These are phyloP conservation scores for Silvanus unidentatus DNA, from an alignment of 2,888 invertebrate species.

Conservation along the genomic window DNA sequence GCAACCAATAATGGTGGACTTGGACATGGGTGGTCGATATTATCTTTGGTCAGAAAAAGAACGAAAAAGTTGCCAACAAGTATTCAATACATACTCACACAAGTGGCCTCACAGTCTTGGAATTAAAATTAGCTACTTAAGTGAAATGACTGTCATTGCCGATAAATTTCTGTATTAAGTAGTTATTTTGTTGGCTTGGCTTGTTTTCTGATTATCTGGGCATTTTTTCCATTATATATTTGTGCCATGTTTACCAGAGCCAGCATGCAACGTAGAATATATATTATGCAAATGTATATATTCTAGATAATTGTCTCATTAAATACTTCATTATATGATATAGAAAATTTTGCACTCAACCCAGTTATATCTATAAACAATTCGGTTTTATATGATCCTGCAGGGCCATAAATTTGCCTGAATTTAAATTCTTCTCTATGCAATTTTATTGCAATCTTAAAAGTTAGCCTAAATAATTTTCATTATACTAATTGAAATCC, in stretches of 20 bases:
- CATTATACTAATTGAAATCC: too few relatives aligned
- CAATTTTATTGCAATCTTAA: too few relatives aligned
- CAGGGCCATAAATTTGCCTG: too few relatives aligned
- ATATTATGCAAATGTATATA: neutral
- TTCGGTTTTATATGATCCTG: too few relatives aligned
- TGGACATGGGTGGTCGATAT: slow-evolving; percentile 26
- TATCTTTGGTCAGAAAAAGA: slow-evolving; percentile 1
- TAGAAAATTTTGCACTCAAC: slow-evolving; percentile 3
- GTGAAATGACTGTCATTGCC: slow-evolving; percentile 19
- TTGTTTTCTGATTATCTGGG: too few relatives aligned
- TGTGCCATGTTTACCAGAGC: too few relatives aligned
- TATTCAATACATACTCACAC: slow-evolving; percentile 15
- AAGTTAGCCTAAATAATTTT: too few relatives aligned
- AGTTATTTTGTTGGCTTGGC: too few relatives aligned
- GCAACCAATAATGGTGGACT: slow-evolving; percentile 24
- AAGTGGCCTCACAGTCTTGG: slow-evolving; percentile 14
- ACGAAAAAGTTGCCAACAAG: slow-evolving; percentile 14
- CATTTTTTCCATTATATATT: too few relatives aligned
- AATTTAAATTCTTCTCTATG: too few relatives aligned
- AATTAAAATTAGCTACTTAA: slow-evolving; percentile 24
- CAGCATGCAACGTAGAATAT: neutral
- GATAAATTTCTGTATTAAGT: slow-evolving; percentile 15
- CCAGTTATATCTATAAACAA: too few relatives aligned
- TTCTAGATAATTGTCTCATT: slow-evolving; percentile 1
- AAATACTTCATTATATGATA: neutral